Percentiles rank a stretch among this genome's conserved stretches.
Evolutionary conservation across 2,888 invertebrate species (phyloP).

Genomic region (Scaeva pyrastri): DNA sequence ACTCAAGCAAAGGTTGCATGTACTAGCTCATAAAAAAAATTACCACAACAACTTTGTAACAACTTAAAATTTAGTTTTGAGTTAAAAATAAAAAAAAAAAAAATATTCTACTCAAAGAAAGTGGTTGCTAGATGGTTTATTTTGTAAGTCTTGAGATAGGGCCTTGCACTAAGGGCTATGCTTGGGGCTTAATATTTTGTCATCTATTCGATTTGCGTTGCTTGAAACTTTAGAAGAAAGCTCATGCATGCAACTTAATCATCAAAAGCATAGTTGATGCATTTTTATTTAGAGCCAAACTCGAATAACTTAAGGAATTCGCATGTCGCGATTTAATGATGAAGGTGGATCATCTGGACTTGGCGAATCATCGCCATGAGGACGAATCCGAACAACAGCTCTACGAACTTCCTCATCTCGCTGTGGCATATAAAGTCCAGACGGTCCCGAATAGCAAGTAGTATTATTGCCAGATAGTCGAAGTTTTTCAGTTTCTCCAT

Average conservation of each 20-base stretch:
- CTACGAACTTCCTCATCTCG: conserved; percentile 86
- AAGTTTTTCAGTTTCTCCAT: conserved; percentile 88
- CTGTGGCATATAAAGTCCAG: conserved; percentile 83
- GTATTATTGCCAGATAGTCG: conserved; percentile 85
- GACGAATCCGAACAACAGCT: conserved; percentile 88
- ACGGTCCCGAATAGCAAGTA: conserved; percentile 82
- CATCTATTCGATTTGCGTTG: conserved; percentile 19
- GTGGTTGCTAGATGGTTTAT: not conserved
- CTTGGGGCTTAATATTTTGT: conserved; percentile 4
- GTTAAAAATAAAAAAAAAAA: not conserved
- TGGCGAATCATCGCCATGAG: conserved; percentile 87
- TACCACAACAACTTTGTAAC: not conserved
- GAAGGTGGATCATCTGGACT: conserved; percentile 89
- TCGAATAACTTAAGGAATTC: conserved; percentile 84
- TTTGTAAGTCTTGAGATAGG: not conserved
- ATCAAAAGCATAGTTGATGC: conserved; percentile 1
- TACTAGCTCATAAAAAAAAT: not conserved
- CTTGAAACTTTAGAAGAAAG: conserved; percentile 11
- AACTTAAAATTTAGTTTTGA: not conserved
- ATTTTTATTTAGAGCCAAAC: conserved; percentile 8
- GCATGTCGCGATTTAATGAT: conserved; percentile 86
- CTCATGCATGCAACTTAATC: conserved; percentile 12
- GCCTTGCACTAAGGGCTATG: conserved; percentile 7
- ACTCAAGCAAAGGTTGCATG: not conserved
- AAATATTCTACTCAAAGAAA: not conserved